Conservation (phyloP, 1,140 invertebrate genomes). For the Latrodectus geometricus region DNA sequence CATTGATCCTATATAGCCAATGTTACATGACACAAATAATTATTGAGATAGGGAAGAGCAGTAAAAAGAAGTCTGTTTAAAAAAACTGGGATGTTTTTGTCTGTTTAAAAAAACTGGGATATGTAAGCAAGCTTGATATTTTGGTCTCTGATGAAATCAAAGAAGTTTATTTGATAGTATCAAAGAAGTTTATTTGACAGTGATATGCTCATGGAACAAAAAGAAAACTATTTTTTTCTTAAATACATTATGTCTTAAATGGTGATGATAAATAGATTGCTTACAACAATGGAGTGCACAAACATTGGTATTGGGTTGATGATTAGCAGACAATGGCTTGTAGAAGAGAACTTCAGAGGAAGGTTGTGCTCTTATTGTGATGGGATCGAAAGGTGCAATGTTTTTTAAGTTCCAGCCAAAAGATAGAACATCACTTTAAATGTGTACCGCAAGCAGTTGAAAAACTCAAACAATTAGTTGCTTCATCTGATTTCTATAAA, state of each 20-base stretch:
- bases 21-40: not conserved
- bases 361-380: constrained; percentile 4
- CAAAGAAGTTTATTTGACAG: not conserved
- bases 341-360: not conserved
- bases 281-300: not conserved
- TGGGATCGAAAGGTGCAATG: not conserved
- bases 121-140: not conserved
- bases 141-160: not conserved
- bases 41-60: not conserved
- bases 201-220: not conserved
- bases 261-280: not conserved
- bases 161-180: not conserved
- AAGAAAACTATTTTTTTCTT: not conserved
- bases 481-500: no score
- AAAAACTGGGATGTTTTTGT: no score
- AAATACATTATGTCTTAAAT: not conserved
- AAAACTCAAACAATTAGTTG: no score
- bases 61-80: not conserved
- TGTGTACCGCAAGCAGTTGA: no score
- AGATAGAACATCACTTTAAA: not conserved
- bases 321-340: not conserved
- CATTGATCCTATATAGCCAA: not conserved
- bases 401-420: not conserved
- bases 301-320: not conserved
- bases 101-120: not conserved